Evolutionary conservation across 2,888 invertebrate genomes (phyloP), one percentile per base, ranked within the genome.

Genomic region (Trachelus tabidus): DNA sequence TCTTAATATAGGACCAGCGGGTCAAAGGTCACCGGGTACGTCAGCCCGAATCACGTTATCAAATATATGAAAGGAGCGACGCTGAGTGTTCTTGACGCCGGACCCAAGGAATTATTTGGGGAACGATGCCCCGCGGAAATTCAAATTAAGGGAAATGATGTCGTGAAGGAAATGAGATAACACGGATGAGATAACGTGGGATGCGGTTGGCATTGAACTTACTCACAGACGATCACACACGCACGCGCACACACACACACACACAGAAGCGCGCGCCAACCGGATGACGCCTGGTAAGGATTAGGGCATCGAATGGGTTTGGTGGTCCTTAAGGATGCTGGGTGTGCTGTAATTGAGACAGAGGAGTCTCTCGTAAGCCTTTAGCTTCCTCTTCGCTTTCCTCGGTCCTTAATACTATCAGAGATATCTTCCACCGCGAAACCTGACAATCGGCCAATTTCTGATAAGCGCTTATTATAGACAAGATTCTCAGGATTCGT

Each of bases 81-180:
- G 56, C 6, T 6, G 23, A 40, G 9, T 56, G 9, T 23, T 56
- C 56, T 23, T 2, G 23, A 56, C 23, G 15, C 23, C 56, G 56
- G 56, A 56, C 56, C 56, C 56, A 23, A 23, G 56, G 86, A 85
- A 86, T 88, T 89, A 87, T 89, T 88, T 85, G 75, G 82, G 84
- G 83, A 87, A 85, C 83, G 81, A 82, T 83, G 84, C 85, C 87
- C 85, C 82, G 87, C 87, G 87, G 89, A 83, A 84, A 85, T 87
- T 87, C 85, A 85, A 87, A 88, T 89, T 90, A 89, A 86, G 85
- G 84, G 81, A 85, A 85, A 85, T 82, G 85, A 83, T 81, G 84
- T 84, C 82, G 81, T 85, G 83, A 80, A 83, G 83, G 83, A 81
- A 82, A 83, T 81, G 82, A 85, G 82, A 85, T 85, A 85, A 81